Base-by-base conservation (phyloP, 2,113 vertebrate species). In the Esox niger region DNA sequence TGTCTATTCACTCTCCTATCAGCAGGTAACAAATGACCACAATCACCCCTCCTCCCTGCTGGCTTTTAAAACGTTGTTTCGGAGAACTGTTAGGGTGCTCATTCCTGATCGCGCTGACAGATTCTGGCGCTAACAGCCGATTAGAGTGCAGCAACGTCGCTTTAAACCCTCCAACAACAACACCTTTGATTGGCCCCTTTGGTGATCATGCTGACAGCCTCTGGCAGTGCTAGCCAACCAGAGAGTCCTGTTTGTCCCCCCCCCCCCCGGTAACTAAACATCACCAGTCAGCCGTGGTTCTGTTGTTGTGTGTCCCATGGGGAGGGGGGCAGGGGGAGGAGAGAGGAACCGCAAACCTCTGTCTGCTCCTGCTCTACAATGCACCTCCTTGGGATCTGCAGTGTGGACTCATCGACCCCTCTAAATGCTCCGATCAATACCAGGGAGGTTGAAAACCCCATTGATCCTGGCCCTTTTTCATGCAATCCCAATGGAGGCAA, bases 361-460 rank as follows among this genome's bases (percentile, higher is more conserved):
- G 29, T 21, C 55, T 56, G 13, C 58, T 52, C 63, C 15, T 21
- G 17, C 47, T 21, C 47, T 52, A 17, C 38, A 61, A 66, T 55
- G 21, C 71, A 31, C 59, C 62, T 71, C 69, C 73, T 74, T 80
- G 84, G 88, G 86, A 88, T 84, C 82, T 76, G 79, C 38, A 31
- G 57, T 46, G 58, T 58, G 69, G 62, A 84, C 85, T 78, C 81
- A 89, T 87, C 84, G 84, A 88, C 86, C 83, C 38, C 75, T 79
- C 77, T 84, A 89, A 90, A 90, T 80, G 80, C 82, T 65, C 61
- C 56, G 69, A 91, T 91, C 85, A 83, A 91, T 90, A 76, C 77
- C 58, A 70, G 78, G 81, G 83, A 82, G 86, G 80, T 80, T 78
- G 74, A 88, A 84, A 84, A 82, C 80, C 43, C 31, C 80, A 90